phyloP scores from a whole-genome alignment of 2,888 invertebrate species.

The Tenthredo mesomela region DNA sequence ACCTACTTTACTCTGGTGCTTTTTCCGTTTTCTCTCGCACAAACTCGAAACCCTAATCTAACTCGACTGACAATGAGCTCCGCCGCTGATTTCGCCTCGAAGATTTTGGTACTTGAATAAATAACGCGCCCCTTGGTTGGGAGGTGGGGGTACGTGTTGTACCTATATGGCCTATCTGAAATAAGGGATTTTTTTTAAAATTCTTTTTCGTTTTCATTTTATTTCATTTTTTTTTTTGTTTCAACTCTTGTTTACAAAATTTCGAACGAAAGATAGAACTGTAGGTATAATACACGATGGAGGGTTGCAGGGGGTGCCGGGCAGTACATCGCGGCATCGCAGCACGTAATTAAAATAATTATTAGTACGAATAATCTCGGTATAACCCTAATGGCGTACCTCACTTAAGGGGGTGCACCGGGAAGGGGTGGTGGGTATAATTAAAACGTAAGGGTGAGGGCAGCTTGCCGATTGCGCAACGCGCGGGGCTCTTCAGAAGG shows the following conservation, averaged over 20 bases:
- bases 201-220: no score
- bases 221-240: no score
- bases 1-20: neutral
- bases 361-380: conserved; percentile 70
- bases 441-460: conserved; percentile 18
- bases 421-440: conserved; percentile 34
- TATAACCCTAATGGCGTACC: conserved; percentile 64
- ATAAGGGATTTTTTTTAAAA: neutral
- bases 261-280: neutral
- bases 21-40: neutral
- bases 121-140: neutral
- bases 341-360: conserved; percentile 71
- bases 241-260: neutral
- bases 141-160: no score
- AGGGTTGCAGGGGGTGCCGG: neutral
- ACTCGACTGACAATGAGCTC: conserved; percentile 38
- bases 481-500: neutral
- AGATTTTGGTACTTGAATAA: conserved; percentile 21
- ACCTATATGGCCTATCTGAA: neutral
- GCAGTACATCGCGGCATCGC: neutral
- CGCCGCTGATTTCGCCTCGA: neutral
- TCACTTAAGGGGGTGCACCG: conserved; percentile 60
- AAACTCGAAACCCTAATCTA: conserved; percentile 16
- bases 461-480: neutral
- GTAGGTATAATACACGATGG: neutral